phyloP scores from a whole-genome alignment of 1,140 invertebrate genomes.

The Brachionus calyciflorus region DNA sequence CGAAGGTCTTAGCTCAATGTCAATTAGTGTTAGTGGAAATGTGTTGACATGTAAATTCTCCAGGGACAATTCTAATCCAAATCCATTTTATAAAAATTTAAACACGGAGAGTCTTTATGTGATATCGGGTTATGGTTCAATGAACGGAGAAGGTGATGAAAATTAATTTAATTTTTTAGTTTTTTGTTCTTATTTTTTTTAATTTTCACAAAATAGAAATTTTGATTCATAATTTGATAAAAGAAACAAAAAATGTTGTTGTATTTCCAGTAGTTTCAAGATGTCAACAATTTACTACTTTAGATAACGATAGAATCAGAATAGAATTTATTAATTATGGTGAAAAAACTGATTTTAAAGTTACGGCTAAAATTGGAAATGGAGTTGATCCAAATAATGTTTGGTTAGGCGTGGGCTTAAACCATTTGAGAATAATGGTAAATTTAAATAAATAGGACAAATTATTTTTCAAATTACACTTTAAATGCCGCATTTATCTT shows the following conservation, averaged over 20 bases:
- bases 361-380: background rate
- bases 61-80: background rate
- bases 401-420: background rate
- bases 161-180: too few species aligned
- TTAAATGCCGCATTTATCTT: too few species aligned
- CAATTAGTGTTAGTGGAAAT: background rate
- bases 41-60: background rate
- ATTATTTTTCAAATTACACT: too few species aligned
- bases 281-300: background rate
- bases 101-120: background rate
- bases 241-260: background rate
- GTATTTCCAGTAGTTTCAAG: background rate
- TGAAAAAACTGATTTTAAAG: background rate
- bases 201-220: background rate
- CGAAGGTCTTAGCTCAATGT: constrained; percentile 2
- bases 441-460: too few species aligned
- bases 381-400: background rate
- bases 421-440: background rate
- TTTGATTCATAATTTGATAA: background rate
- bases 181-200: background rate
- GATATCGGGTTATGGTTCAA: background rate
- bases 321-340: background rate
- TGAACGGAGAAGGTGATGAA: background rate
- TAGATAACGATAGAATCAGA: background rate
- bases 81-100: background rate